Evolutionary conservation across 2,113 vertebrate species (phyloP), one percentile per base, ranked within the genome.

Genomic region (Pituophis catenifer): DNA sequence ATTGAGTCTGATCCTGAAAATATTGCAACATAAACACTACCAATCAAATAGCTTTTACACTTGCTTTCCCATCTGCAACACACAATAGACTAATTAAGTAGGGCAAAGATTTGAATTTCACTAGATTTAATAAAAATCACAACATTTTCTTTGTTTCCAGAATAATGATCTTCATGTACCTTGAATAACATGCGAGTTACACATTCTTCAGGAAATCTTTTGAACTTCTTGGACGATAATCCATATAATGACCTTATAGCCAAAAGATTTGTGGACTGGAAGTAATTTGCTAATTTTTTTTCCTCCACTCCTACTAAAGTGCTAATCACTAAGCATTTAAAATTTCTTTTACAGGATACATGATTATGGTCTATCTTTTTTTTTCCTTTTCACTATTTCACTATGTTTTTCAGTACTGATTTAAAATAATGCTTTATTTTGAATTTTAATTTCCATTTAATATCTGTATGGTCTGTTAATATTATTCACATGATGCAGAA

Each of bases 41-140:
- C 50, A 44, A 90, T 85, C 57, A 93, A 33, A 90, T 53, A 29
- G 48, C 38, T 23, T 50, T 65, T 62, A 86, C 38, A 59, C 13
- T 38, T 86, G 86, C 70, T 90, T 93, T 65, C 13, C 44, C 44
- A 90, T 12, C 8, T 86, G 75, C 21, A 93, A 86, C 38, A 86
- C 75, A 90, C 75, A 90, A 81, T 38, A 81, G 92, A 86, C 75
- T 93, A 87, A 86, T 87, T 93, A 93, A 90, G 38, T 26, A 86
- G 75, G 29, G 48, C 50, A 86, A 93, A 90, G 70, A 90, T 44
- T 57, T 93, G 75, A 90, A 86, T 90, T 90, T 44, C 13, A 70
- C 75, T 81, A 93, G 89, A 59, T 90, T 93, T 93, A 93, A 93
- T 87, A 93, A 81, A 89, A 93, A 89, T 90, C 89, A 86, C n/a